phyloP scores from a whole-genome alignment of 1,140 invertebrate species.

The Melanaphis sacchari region DNA sequence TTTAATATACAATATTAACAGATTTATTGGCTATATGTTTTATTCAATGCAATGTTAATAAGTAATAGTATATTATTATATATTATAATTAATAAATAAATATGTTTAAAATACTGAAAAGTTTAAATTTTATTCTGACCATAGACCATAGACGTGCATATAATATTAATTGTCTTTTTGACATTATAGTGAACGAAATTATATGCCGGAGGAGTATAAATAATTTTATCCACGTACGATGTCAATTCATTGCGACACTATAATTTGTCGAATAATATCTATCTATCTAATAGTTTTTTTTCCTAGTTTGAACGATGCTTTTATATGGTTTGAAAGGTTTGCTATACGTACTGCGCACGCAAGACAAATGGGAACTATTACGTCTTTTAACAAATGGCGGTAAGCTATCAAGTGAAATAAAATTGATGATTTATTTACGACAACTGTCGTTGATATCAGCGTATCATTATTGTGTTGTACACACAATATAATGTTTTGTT shows the following conservation, averaged over 20 bases:
- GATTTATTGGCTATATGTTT: no score
- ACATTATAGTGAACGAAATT: not conserved
- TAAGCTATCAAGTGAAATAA: not conserved
- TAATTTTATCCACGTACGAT: not conserved
- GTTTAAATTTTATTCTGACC: not conserved
- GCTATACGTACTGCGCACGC: not conserved
- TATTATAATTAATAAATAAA: no score
- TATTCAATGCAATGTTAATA: no score
- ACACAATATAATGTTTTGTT: conserved; percentile 38
- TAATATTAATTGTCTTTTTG: not conserved
- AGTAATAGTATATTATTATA: no score
- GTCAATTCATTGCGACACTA: not conserved
- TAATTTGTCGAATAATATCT: not conserved
- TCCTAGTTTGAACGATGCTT: not conserved
- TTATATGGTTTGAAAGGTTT: not conserved
- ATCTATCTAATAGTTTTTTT: not conserved
- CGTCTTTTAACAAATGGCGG: not conserved
- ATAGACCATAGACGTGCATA: not conserved
- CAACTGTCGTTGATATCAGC: not conserved
- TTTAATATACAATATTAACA: not conserved
- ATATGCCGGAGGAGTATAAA: not conserved
- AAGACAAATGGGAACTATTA: not conserved
- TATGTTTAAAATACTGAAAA: not conserved
- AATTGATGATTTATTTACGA: conserved; percentile 10
- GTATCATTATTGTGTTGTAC: not conserved